Evolutionary conservation across 2,797 vertebrate genomes (phyloP).

Genomic region (Pseudochirops cupreus): DNA sequence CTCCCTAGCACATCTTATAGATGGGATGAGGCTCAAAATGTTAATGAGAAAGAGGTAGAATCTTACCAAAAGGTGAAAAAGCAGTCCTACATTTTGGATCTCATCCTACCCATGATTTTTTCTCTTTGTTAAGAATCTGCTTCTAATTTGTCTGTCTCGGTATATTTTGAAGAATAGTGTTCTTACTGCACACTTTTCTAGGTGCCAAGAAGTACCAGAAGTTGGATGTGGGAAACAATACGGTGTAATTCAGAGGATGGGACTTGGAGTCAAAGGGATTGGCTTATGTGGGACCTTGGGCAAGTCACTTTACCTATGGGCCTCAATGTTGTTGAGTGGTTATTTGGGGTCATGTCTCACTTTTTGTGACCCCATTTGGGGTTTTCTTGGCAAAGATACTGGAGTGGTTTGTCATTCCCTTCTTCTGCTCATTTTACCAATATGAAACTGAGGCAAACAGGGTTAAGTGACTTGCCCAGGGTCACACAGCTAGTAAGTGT

Average conservation of each 20-base stretch:
- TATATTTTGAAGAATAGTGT: background rate
- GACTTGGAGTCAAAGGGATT: background rate
- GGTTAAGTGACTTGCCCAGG: background rate
- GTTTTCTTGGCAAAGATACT: background rate
- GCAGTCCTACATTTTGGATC: background rate
- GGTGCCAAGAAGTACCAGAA: background rate
- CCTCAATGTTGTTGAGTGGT: background rate
- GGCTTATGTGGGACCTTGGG: background rate
- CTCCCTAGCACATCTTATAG: background rate
- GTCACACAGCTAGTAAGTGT: background rate
- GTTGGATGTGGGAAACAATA: background rate
- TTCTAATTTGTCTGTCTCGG: background rate
- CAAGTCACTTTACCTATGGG: background rate
- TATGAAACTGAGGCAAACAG: background rate
- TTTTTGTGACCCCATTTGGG: background rate
- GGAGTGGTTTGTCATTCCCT: background rate
- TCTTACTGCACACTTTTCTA: background rate
- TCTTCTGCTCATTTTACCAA: background rate
- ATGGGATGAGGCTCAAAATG: background rate
- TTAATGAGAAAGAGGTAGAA: background rate
- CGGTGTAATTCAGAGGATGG: background rate
- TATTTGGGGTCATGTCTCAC: background rate
- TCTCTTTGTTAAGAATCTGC: background rate
- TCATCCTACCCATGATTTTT: background rate
- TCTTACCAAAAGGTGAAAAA: background rate